phyloP scores from a whole-genome alignment of 1,140 invertebrate genomes.

The Zaprionus ghesquierei region DNA sequence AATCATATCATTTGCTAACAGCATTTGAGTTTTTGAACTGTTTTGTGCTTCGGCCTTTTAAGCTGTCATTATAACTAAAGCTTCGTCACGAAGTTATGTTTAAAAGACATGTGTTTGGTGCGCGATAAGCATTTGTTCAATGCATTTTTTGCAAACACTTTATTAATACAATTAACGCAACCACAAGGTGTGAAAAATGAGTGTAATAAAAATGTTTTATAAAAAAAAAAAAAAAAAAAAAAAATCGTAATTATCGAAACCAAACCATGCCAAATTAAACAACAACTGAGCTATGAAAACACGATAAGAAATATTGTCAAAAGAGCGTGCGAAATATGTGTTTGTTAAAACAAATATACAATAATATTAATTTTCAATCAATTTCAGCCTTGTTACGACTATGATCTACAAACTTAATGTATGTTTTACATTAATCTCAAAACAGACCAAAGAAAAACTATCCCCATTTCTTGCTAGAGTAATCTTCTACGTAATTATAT shows the following conservation, averaged over 20 bases:
- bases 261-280: constrained; percentile 33
- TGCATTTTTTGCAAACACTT: constrained; percentile 41
- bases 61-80: constrained; percentile 6
- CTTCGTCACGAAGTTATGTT: constrained; percentile 9
- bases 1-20: constrained; percentile 9
- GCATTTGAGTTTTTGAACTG: not conserved
- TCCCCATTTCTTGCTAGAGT: constrained; percentile 43
- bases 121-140: constrained; percentile 58
- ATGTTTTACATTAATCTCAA: constrained; percentile 12
- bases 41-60: not conserved
- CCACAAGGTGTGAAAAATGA: constrained; percentile 48
- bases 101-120: constrained; percentile 37
- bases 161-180: constrained; percentile 53
- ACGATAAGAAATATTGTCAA: constrained; percentile 17
- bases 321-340: constrained; percentile 1
- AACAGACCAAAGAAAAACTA: not conserved
- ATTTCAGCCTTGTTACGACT: not conserved
- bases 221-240: constrained; percentile 5
- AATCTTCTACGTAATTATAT: constrained; percentile 33
- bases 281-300: constrained; percentile 39
- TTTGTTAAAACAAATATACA: not conserved
- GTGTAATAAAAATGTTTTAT: constrained; percentile 30
- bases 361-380: not conserved
- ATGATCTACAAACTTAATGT: constrained; percentile 3
- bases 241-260: constrained; percentile 16